Evolutionary conservation across 1,140 invertebrate species (phyloP), one percentile per base, ranked within the genome.

Genomic region (Acromyrmex charruanus): DNA sequence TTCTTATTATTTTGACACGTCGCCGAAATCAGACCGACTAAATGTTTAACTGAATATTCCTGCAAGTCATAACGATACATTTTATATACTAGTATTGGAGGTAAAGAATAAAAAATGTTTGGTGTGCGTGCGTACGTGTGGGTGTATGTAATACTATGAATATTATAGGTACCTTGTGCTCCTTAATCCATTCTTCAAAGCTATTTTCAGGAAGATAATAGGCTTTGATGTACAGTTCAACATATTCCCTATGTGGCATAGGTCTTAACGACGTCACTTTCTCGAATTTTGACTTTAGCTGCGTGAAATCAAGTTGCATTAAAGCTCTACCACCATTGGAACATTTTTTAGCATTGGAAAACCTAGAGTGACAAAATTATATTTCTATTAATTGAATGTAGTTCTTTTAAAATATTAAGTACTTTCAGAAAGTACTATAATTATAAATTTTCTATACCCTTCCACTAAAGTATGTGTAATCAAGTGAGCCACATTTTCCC

Each of bases 231-330:
- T 99, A 99, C 35, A 96, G 96, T 95, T 99, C 99, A 0, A 99
- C 99, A 92, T 98, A 98, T 69, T 98, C 97, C 91, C 97, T 97
- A 93, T 98, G 97, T 12, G 99, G 98, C 55, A 99, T 96, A 18
- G 98, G 98, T 93, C 97, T 97, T 16, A 98, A 91, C 12, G 96
- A 96, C 0, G 98, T 98, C 21, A 99, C 97, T 91, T 97, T 97
- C 94, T 99, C 98, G 53, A 99, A 96, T 92, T 99, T 99, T 12
- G 98, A 97, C 74, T 99, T 96, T 84, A 99, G 97, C 94, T 99
- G 99, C 31, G 99, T 98, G 94, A 99, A 99, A 96, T 99, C 99
- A 4, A 99, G 95, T 93, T 99, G 99, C 99, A 99, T 99, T 3
- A 99, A 94, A 0, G 98, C 99, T 85, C 99, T 95, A 1, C 99